Base-by-base conservation (phyloP, 1,140 invertebrate genomes). In the Schlechtendalia chinensis region DNA sequence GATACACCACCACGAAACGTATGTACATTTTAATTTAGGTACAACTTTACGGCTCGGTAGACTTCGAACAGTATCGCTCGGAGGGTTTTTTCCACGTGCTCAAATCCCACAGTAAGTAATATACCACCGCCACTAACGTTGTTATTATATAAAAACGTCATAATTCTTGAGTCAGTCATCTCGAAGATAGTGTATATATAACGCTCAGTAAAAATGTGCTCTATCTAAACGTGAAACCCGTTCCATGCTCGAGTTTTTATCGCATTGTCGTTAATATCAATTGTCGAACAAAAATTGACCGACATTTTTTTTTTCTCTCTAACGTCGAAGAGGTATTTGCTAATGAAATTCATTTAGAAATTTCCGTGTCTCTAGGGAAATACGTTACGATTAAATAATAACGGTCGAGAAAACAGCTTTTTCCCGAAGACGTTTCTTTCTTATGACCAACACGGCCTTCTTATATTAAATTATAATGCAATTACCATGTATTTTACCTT, bases 301-400 rank as follows among this genome's bases (percentile, higher is more conserved):
- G 11, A 63, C 19, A 22, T 14, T 67, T 45, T 67, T 67, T 67
- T 22, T 14, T 10, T 11, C 11, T 39, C 14, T 67, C 14, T 67
- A 19, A 22, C 12, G 6, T 39, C 4, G n/a, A 12, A 16, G 19
- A 65, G 29, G 29, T 39, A 29, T 67, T 45, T 39, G 19, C 32
- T 45, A 67, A 67, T 67, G 63, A 67, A 67, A 45, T 45, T 67
- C 63, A 32, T 67, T 67, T 32, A 67, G 63, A 32, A 67, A 67
- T 67, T 67, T 22, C n/a, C 19, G 22, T 67, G 19, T 45, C 63
- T 45, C 63, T 24, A 45, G 63, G 32, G 63, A 39, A 67, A 67
- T 45, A n/a, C 63, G 29, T 67, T 67, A 67, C 45, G 63, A n/a
- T n/a, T n/a, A 67, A 67, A 67, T 45, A 67, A 67, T 67, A 67